Evolutionary conservation across 2,113 vertebrate genomes (phyloP), one percentile per base, ranked within the genome.

Genomic region (Salminus brasiliensis): DNA sequence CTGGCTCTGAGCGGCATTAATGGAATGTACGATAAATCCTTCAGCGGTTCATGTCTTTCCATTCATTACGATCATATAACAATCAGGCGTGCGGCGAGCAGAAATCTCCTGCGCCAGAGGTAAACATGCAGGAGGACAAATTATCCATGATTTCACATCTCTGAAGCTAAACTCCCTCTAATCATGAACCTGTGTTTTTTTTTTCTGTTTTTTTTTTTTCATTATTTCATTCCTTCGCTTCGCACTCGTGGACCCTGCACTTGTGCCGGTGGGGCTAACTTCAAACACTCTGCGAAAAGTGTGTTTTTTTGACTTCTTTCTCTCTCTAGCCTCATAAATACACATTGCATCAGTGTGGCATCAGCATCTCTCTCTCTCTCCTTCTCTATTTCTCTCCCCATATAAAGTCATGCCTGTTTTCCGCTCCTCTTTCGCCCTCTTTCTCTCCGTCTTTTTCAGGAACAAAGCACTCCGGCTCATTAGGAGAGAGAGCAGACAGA

Each of bases 381-480:
- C 60, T 55, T 60, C 59, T 70, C n/a, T 16, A 21, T 29, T 34
- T 60, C 27, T 67, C 18, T 36, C 34, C 43, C 6, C 5, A 21
- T 62, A 69, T 30, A 63, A 72, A 80, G 82, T 34, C 67, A 36
- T 69, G 59, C 53, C 84, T 82, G 52, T 71, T 80, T 72, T 72
- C 32, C 73, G 13, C 47, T 69, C 55, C 49, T 68, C 74, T 71
- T 67, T 78, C 65, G 59, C 29, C 39, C 32, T 53, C 75, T 59
- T 53, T n/a, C n/a, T n/a, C n/a, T n/a, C n/a, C n/a, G n/a, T n/a
- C n/a, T n/a, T n/a, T n/a, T n/a, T 62, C 34, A 21, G 77, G 75
- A 85, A 85, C 84, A 85, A 85, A 83, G 81, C 43, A 30, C 71
- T 72, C 32, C 52, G 25, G 39, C 81, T 85, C 81, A 83, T 85